Conservation (phyloP, 2,113 vertebrate genomes). For the Cyanoderma ruficeps region DNA sequence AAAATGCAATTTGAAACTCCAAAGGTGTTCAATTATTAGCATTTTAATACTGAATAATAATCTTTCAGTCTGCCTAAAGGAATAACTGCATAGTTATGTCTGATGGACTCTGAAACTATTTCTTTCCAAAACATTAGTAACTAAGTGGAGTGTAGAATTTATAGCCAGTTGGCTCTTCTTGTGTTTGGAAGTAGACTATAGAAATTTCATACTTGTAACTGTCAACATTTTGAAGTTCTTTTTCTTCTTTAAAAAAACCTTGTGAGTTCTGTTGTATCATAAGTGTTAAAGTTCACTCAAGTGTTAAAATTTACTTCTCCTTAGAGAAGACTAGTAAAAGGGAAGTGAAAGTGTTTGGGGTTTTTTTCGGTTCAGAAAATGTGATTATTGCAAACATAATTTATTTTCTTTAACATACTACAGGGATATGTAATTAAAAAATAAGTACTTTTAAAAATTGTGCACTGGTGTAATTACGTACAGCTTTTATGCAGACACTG, state of each 20-base stretch:
- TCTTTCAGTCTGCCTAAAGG: background rate
- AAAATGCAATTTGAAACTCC: background rate
- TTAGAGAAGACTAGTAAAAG: background rate
- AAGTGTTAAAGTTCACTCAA: background rate
- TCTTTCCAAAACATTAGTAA: background rate
- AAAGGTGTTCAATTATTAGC: background rate
- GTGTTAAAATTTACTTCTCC: background rate
- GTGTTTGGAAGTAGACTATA: background rate
- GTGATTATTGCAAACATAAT: background rate
- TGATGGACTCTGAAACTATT: background rate
- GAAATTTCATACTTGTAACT: background rate
- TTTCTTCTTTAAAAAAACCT: background rate
- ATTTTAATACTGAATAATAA: background rate
- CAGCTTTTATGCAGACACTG: background rate
- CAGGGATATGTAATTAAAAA: rapidly evolving
- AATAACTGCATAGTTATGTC: background rate
- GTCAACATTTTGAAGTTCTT: background rate
- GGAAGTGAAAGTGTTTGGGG: background rate
- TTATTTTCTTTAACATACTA: background rate
- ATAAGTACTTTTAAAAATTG: rapidly evolving
- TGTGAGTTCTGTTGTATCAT: background rate
- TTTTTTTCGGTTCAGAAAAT: background rate
- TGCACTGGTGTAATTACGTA: background rate
- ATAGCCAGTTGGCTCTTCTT: background rate
- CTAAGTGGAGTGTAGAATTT: background rate